A percentile compares a stretch with the other conserved stretches of the same genome.
phyloP scores from a whole-genome alignment of 2,797 vertebrate genomes.

The Gymnothorax javanicus region DNA sequence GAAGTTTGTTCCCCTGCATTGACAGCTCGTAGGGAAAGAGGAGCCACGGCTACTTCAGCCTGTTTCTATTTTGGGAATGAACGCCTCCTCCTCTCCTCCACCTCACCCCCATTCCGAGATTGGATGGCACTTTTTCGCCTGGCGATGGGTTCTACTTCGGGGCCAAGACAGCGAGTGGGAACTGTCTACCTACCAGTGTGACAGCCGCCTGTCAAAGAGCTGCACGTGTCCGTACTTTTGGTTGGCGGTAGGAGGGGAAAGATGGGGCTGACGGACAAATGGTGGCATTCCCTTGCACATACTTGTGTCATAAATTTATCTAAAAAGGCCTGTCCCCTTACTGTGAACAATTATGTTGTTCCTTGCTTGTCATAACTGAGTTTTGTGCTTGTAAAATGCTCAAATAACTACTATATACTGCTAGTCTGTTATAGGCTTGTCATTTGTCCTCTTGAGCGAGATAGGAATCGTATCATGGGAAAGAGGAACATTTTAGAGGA shows the following conservation, averaged over 20 bases:
- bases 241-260: conserved; percentile 23
- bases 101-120: not conserved
- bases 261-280: not conserved
- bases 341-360: not conserved
- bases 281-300: not conserved
- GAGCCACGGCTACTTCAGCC: not conserved
- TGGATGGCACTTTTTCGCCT: not conserved
- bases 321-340: not conserved
- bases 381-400: not conserved
- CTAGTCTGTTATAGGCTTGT: not conserved
- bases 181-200: conserved; percentile 31
- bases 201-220: conserved; percentile 34
- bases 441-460: not conserved
- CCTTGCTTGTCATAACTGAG: not conserved
- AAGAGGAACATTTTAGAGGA: not conserved
- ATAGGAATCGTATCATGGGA: not conserved
- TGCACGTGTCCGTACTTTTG: not conserved
- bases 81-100: not conserved
- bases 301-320: not conserved
- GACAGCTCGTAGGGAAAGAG: not conserved
- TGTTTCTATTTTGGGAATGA: not conserved
- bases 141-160: not conserved
- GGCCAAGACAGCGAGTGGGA: conserved; percentile 33
- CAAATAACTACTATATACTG: not conserved
- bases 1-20: not conserved